These are phyloP conservation scores for Pelvicachromis taeniatus DNA, from an alignment of 2,113 vertebrate species.

Conservation along the genomic window DNA sequence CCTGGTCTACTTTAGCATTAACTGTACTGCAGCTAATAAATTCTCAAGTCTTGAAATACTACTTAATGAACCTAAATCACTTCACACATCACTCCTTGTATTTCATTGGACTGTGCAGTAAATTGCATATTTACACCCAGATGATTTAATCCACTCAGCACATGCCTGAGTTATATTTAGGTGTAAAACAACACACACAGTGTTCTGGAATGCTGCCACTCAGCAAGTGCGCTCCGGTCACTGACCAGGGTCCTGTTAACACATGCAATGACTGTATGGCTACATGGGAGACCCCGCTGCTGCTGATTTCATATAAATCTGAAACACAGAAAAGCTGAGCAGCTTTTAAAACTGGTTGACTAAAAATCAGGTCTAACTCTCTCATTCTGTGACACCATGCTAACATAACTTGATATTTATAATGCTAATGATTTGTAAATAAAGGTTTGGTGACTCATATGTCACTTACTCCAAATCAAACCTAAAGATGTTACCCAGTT, in stretches of 20 bases:
- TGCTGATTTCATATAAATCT: conserved; percentile 1
- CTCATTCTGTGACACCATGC: background rate
- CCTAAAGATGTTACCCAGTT: background rate
- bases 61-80: conserved; percentile 31
- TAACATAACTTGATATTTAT: background rate
- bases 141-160: conserved; percentile 41
- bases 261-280: conserved; percentile 15
- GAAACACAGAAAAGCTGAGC: background rate
- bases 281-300: background rate
- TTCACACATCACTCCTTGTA: background rate
- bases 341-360: conserved; percentile 3
- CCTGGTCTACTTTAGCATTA: background rate
- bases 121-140: conserved; percentile 21
- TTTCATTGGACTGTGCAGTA: background rate
- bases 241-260: conserved; percentile 40
- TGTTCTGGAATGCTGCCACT: conserved; percentile 48
- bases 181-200: conserved; percentile 39
- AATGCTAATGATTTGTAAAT: background rate
- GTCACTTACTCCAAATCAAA: background rate
- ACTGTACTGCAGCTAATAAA: conserved; percentile 10
- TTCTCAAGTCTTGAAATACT: background rate
- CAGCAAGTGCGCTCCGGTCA: conserved; percentile 38
- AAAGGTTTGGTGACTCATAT: background rate
- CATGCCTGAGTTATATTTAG: conserved; percentile 31
- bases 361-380: background rate